A percentile compares a stretch with the other conserved stretches of the same genome.
phyloP scores from a whole-genome alignment of 2,888 invertebrate genomes.

The Philonicus albiceps region DNA sequence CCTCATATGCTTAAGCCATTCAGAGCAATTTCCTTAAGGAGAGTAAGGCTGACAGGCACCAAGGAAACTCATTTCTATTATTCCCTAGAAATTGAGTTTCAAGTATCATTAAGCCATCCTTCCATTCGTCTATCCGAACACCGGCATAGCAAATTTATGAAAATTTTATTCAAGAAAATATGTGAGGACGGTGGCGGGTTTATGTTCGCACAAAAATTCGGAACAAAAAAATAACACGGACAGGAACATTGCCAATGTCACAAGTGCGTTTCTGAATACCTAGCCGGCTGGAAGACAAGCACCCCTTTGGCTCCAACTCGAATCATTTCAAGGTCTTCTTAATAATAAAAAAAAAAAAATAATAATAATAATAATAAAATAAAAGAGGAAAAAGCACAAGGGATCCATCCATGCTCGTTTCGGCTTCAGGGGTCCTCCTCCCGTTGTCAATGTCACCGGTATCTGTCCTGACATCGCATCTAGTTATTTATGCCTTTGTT shows the following conservation, averaged over 20 bases:
- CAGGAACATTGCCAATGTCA: background rate
- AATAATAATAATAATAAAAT: too few relatives aligned
- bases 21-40: background rate
- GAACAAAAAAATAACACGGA: background rate
- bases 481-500: background rate
- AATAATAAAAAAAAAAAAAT: background rate
- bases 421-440: background rate
- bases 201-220: background rate
- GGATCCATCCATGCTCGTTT: background rate
- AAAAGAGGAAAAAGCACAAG: background rate
- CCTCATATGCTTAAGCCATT: constrained; percentile 12
- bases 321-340: background rate
- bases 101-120: constrained; percentile 8
- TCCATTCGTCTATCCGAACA: background rate
- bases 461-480: background rate
- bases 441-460: background rate
- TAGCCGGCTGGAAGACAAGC: background rate
- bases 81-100: constrained; percentile 4
- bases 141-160: background rate
- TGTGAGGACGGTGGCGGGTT: background rate
- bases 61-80: constrained; percentile 14
- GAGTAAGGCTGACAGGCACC: background rate
- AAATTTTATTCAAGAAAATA: constrained; percentile 11
- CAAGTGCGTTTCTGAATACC: background rate
- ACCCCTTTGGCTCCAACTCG: background rate